Base-by-base conservation (phyloP, 2,797 vertebrate genomes). In the Glyptemys insculpta region DNA sequence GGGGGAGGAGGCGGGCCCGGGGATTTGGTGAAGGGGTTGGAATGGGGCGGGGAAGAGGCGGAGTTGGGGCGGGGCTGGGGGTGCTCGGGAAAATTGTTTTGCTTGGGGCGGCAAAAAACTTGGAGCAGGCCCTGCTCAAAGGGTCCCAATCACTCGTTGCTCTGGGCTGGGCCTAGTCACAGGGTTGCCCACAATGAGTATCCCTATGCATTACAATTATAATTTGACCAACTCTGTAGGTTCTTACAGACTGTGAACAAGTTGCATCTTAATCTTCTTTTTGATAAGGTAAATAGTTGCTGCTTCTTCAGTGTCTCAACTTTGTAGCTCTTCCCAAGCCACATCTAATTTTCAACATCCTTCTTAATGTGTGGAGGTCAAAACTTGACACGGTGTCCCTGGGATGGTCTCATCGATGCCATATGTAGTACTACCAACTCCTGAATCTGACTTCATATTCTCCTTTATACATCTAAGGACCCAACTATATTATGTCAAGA, bases 201-300 rank as follows among this genome's bases (percentile, higher is more conserved):
- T n/a, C 31, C 12, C 34, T 65, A 34, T 34, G 14, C 0, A 0
- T 83, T 56, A 16, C n/a, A 1, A 5, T 74, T 86, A 68, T 68
- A 54, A n/a, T 82, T 41, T 1, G 1, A 5, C 31, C 12, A 80
- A 31, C 34, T 82, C 3, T 84, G 10, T 29, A 29, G 56, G 56
- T 59, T 59, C 57, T 59, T 59, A 59, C 14, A 59, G 57, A 59
- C 57, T 31, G 59, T 72, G 65, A 72, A 37, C 65, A 72, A 72
- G 19, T 41, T 72, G 8, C 62, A 19, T 68, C 34, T 68, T 68
- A n/a, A n/a, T 16, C 21, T 72, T 12, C 68, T 72, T 37, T 62
- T 41, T 72, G 68, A 23, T 41, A 72, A 9, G 21, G 18, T 72
- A 41, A 41, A 72, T 21, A 72, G 68, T 10, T 41, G 37, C 19